Conservation (phyloP, 2,888 invertebrate genomes). For the Imbricaverruca yamaguchii region DNA sequence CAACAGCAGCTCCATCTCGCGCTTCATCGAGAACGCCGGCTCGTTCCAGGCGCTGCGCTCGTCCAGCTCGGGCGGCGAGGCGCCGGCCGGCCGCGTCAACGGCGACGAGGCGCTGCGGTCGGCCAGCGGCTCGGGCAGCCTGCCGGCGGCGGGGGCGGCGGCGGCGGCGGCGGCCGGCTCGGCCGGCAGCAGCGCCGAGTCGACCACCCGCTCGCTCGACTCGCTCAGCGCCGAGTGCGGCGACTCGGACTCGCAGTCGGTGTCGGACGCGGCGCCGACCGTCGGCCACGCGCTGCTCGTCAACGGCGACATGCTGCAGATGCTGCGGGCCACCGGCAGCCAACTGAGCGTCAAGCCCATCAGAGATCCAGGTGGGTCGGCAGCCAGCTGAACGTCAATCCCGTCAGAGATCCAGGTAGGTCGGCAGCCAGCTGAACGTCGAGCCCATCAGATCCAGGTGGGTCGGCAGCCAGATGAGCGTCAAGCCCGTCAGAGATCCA, state of each 20-base stretch:
- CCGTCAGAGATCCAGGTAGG: too few species aligned
- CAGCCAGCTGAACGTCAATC: too few species aligned
- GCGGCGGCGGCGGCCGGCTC: neutral
- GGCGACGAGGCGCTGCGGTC: neutral
- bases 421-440: too few species aligned
- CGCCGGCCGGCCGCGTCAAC: neutral
- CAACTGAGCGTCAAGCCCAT: constrained; percentile 1
- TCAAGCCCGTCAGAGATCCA: too few species aligned
- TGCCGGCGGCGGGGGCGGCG: too few species aligned
- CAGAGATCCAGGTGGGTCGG: neutral
- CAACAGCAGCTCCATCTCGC: constrained; percentile 13
- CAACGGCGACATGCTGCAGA: constrained; percentile 9
- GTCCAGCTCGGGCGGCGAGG: constrained; percentile 4
- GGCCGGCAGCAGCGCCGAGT: neutral
- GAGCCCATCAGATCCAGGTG: too few species aligned
- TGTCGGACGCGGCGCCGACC: constrained; percentile 1
- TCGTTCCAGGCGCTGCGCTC: constrained; percentile 12
- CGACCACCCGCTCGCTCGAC: constrained; percentile 1
- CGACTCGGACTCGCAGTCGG: neutral
- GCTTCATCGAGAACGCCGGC: neutral
- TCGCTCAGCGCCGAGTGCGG: constrained; percentile 12
- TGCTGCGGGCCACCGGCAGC: neutral
- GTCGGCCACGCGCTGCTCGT: constrained; percentile 3
- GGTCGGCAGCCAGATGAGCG: too few species aligned
- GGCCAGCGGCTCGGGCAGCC: too few species aligned